phyloP scores from a whole-genome alignment of 2,797 vertebrate genomes.

The Rhinophrynus dorsalis region DNA sequence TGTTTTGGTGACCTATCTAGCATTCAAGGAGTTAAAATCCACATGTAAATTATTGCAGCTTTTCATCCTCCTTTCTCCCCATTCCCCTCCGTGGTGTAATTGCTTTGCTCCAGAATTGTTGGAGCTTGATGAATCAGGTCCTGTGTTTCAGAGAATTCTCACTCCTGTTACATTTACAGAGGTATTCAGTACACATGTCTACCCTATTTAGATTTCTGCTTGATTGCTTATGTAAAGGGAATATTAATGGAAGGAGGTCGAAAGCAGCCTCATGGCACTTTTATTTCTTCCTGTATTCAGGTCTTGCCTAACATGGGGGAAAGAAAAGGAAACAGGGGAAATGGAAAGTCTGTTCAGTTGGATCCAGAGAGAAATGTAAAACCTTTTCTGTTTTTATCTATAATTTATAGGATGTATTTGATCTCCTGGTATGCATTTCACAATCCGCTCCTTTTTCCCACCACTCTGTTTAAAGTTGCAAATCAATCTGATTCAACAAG shows the following conservation, averaged over 20 bases:
- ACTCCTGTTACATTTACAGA: background rate
- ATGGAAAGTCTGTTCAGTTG: background rate
- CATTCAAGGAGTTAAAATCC: too few species aligned
- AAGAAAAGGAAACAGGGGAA: slow-evolving; percentile 15
- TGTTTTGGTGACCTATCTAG: too few species aligned
- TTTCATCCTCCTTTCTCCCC: too few species aligned
- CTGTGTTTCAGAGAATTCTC: background rate
- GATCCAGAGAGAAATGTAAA: slow-evolving; percentile 26
- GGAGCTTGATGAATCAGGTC: background rate
- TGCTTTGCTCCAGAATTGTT: too few species aligned
- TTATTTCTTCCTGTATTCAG: slow-evolving; percentile 22
- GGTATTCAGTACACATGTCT: background rate
- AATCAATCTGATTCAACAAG: background rate
- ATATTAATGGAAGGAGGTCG: slow-evolving; percentile 18
- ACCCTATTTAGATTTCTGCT: background rate
- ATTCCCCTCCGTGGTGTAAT: too few species aligned
- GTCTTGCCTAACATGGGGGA: slow-evolving; percentile 7
- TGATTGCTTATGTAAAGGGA: background rate
- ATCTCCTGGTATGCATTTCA: slow-evolving; percentile 14
- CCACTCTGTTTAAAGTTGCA: background rate
- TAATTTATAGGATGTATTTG: slow-evolving; percentile 32
- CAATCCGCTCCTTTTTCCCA: background rate
- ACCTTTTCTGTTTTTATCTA: slow-evolving; percentile 25
- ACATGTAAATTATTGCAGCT: too few species aligned
- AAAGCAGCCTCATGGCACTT: background rate